Base-by-base conservation (phyloP, 2,888 invertebrate genomes). In the Leucophenga maculata region DNA sequence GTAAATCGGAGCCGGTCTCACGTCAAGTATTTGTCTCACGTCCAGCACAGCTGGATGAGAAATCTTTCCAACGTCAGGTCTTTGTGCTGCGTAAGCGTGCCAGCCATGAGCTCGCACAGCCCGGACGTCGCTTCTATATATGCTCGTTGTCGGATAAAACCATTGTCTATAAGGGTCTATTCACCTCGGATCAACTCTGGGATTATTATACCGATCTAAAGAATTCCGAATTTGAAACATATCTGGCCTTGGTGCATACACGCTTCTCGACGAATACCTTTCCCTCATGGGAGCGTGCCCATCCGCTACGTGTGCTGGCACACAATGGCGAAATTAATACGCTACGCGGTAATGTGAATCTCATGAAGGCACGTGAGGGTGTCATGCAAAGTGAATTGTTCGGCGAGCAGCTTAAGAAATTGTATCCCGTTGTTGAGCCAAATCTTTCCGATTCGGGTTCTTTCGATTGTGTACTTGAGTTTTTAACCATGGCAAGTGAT, bases 251-350 rank as follows among this genome's bases (percentile, higher is more conserved):
- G 86, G 98, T 99, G 8, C 99, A 99, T 89, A 98, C 98, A 52
- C 92, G 99, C 77, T 99, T 99, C 91, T 99, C 99, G 14, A 99
- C 99, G 75, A 99, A 99, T 89, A 99, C 99, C 31, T 99, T 99
- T 88, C 99, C 99, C 62, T 97, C 97, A 86, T 99, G 99, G 99
- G 98, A 99, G 89, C 91, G 99, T 82, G 99, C 99, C 18, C 99
- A 99, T 90, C 99, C 99, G 14, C 91, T 98, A 84, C 94, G 98
- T 69, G 87, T 89, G 20, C 90, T 99, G 79, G 99, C 99, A 74
- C 99, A 99, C 90, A 99, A 99, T 90, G 99, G 99, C 75, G 99
- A 99, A 91, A 99, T 99, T 89, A 99, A 99, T 90, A 99, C 99
- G 14, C 91, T 99, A 78, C 93, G 98, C 74, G 99, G 99, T 79